These are phyloP conservation scores for Nymphalis urticae DNA, from an alignment of 2,888 invertebrate genomes.

Conservation along the genomic window DNA sequence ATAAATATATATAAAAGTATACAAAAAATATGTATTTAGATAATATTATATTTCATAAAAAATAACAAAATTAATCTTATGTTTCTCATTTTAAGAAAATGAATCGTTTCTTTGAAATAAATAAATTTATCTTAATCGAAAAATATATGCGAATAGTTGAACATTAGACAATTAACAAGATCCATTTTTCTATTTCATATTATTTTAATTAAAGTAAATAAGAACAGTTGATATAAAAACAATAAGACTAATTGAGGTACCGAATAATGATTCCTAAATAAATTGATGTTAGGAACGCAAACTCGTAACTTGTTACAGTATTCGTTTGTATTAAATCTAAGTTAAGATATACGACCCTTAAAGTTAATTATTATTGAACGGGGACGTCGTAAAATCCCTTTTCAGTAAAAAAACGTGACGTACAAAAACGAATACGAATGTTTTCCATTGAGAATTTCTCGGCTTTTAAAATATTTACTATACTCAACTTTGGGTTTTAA, in stretches of 20 bases:
- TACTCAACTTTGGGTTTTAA: constrained; percentile 58
- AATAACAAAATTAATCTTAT: too few relatives aligned
- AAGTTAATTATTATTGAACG: constrained; percentile 49
- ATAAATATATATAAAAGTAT: too few relatives aligned
- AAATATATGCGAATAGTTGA: too few relatives aligned
- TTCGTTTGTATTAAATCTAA: constrained; percentile 38
- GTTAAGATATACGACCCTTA: constrained; percentile 37
- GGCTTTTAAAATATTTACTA: constrained; percentile 59
- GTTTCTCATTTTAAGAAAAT: too few relatives aligned
- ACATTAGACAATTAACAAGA: too few relatives aligned
- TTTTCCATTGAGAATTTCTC: constrained; percentile 39
- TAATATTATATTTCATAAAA: too few relatives aligned
- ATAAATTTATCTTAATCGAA: too few relatives aligned
- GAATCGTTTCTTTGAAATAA: too few relatives aligned
- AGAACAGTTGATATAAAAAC: neutral
- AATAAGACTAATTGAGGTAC: constrained; percentile 8
- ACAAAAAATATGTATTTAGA: too few relatives aligned
- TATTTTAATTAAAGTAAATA: too few relatives aligned
- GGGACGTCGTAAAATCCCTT: constrained; percentile 67
- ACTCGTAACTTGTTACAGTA: constrained; percentile 18
- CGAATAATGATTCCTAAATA: constrained; percentile 15
- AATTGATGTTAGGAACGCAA: constrained; percentile 23
- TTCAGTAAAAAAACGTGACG: constrained; percentile 61
- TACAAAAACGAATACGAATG: constrained; percentile 67
- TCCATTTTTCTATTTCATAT: too few relatives aligned